A percentile compares a stretch with the other conserved stretches of the same genome.
Evolutionary conservation across 2,888 invertebrate genomes (phyloP).

Genomic region (Erebia palarica): DNA sequence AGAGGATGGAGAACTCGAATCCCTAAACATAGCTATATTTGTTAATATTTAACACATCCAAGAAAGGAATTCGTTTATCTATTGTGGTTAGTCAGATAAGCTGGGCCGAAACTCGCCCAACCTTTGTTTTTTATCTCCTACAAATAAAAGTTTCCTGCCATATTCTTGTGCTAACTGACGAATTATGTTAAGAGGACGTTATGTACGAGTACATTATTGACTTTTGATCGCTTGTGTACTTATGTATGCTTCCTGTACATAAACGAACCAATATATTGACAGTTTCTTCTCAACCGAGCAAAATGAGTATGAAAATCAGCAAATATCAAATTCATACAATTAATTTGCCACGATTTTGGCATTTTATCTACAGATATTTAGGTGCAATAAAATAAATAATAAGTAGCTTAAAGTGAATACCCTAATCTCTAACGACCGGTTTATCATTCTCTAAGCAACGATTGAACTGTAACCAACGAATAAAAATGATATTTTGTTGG

Average conservation of each 20-base stretch:
- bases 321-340: too few relatives aligned
- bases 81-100: slow-evolving; percentile 65
- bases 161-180: slow-evolving; percentile 51
- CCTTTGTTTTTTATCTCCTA: slow-evolving; percentile 77
- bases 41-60: slow-evolving; percentile 75
- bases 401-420: too few relatives aligned
- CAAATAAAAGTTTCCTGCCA: slow-evolving; percentile 78
- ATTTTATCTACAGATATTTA: background rate
- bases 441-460: too few relatives aligned
- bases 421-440: too few relatives aligned
- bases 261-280: slow-evolving; percentile 1
- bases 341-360: background rate
- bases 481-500: too few relatives aligned
- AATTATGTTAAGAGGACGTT: slow-evolving; percentile 57
- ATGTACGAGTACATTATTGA: slow-evolving; percentile 53
- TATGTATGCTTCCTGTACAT: slow-evolving; percentile 27
- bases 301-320: background rate
- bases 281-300: slow-evolving; percentile 1
- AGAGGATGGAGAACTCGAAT: slow-evolving; percentile 28
- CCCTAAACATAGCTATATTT: slow-evolving; percentile 48
- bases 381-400: too few relatives aligned
- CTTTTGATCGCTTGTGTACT: slow-evolving; percentile 40
- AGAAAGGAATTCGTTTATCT: slow-evolving; percentile 76
- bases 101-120: slow-evolving; percentile 62
- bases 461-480: too few relatives aligned